Evolutionary conservation across 23 tunicate genomes (phyloP), one percentile per base, ranked within the genome.

Genomic region (Ciona savignyi): DNA sequence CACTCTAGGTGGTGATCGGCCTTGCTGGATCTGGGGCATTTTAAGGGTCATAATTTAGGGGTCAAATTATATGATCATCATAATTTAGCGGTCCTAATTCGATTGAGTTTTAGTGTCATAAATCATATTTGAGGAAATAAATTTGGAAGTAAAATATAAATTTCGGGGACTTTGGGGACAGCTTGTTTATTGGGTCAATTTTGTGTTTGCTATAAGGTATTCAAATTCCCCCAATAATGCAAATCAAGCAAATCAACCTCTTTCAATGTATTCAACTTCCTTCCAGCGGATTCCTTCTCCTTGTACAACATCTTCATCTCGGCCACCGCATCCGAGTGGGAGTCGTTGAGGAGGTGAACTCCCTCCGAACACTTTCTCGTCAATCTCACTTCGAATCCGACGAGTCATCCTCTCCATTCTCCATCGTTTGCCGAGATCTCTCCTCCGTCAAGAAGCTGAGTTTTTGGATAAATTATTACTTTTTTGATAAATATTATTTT

Each of bases 391-490:
- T 2, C 87, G 80, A 3, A 82, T n/a, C 15, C 87, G 75, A 0
- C 87, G 80, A 1, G 80, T 60, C 24, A 62, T 34, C 21, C 70
- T 32, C 70, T 82, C 79, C 32, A 82, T 30, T n/a, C 74, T 73
- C 84, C 22, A 34, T 15, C 32, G 77, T 82, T 29, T 88, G 83
- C 2, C 66, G 76, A 31, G 80, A 80, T 34, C 67, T 60, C 64
- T 88, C 96, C 51, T 88, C 96, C 60, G 77, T 86, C 48, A 70
- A 30, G 25, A 86, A 86, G 6, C 78, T 76, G 62, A 75, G 51
- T 27, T 27, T 63, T 25, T 4, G 6, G 29, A 68, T 25, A 29
- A 29, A 28, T 30, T 9, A n/a, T n/a, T n/a, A n/a, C n/a, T n/a
- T n/a, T n/a, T n/a, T n/a, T n/a, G n/a, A n/a, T n/a, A n/a, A n/a